Conservation (phyloP, 2,797 vertebrate genomes). For the Chloroceryle inda region DNA sequence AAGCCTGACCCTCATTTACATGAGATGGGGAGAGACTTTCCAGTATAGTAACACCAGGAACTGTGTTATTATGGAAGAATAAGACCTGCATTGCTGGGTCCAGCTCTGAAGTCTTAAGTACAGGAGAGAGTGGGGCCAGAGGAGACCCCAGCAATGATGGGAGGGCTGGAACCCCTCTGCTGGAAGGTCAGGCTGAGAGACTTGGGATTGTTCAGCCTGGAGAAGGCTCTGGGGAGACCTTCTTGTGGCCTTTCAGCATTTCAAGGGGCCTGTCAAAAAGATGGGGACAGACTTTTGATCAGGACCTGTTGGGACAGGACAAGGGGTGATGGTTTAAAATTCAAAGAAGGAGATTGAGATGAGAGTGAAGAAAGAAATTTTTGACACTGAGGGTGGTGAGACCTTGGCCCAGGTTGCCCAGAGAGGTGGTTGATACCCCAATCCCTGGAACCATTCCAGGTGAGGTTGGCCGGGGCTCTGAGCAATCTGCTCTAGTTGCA, state of each 20-base stretch:
- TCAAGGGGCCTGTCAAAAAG: background rate
- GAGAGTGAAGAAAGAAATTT: background rate
- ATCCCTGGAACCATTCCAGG: background rate
- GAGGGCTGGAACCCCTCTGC: no score
- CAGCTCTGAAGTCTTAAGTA: background rate
- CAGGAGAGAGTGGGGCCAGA: background rate
- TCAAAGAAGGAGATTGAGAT: background rate
- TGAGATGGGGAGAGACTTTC: background rate
- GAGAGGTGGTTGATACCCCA: background rate
- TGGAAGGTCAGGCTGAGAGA: no score
- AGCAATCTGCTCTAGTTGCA: background rate
- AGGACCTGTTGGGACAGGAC: background rate
- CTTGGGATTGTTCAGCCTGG: no score
- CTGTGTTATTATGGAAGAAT: background rate
- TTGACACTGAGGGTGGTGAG: background rate
- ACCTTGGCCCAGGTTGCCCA: background rate
- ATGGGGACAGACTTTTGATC: no score
- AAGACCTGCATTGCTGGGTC: background rate
- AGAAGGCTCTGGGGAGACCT: background rate
- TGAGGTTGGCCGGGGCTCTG: background rate
- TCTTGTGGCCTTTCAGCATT: background rate
- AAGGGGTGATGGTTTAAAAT: background rate
- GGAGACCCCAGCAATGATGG: background rate
- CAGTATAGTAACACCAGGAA: background rate
- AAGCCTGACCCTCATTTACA: background rate